These are phyloP conservation scores for Macaca mulatta DNA, from an alignment of 2,113 vertebrate genomes.

Conservation along the genomic window DNA sequence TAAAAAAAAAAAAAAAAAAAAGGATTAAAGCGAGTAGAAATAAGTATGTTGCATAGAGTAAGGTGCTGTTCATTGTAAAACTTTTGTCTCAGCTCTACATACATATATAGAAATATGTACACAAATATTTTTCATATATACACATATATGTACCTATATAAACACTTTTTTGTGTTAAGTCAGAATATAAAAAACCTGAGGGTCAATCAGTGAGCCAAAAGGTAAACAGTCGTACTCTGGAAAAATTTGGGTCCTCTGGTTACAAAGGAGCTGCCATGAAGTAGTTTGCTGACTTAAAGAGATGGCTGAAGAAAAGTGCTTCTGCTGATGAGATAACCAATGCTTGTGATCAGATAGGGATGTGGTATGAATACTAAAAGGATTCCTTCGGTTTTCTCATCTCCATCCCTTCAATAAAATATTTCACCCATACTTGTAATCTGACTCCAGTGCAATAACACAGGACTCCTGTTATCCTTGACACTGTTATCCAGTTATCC, in stretches of 20 bases:
- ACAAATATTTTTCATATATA: background rate
- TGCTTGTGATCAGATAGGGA: background rate
- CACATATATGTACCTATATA: background rate
- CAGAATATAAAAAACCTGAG: background rate
- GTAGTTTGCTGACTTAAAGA: background rate
- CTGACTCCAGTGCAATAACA: background rate
- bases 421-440: background rate
- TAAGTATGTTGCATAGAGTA: background rate
- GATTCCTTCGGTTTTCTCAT: background rate
- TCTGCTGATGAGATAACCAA: background rate
- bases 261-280: background rate
- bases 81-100: constrained; percentile 1
- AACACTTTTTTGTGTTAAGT: background rate
- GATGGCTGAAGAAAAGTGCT: background rate
- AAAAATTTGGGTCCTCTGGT: background rate
- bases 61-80: background rate
- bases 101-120: background rate
- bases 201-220: background rate
- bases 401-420: background rate
- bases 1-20: no score
- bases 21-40: background rate
- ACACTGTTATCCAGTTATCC: no score
- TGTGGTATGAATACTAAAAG: background rate
- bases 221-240: background rate
- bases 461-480: no score